Evolutionary conservation across 2,797 vertebrate genomes (phyloP).

Genomic region (Scarus forsteni): DNA sequence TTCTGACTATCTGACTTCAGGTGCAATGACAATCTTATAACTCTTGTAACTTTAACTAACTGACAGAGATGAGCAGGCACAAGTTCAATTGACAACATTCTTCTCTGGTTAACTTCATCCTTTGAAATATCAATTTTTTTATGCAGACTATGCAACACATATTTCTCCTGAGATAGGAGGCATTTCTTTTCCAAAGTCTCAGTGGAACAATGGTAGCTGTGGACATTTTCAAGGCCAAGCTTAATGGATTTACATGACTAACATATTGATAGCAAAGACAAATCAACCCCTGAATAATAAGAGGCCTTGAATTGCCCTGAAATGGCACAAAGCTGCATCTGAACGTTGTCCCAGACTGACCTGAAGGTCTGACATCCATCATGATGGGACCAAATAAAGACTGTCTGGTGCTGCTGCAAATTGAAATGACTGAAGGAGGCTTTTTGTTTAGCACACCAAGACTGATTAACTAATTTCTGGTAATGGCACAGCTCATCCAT

Average conservation of each 20-base stretch:
- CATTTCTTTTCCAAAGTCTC: background rate
- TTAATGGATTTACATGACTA: constrained; percentile 28
- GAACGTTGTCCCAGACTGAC: constrained; percentile 14
- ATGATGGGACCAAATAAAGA: constrained; percentile 49
- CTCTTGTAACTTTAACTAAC: no score
- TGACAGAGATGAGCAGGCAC: no score
- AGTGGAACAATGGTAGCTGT: constrained; percentile 17
- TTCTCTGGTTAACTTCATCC: no score
- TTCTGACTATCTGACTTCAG: no score
- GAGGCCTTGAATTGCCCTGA: constrained; percentile 38
- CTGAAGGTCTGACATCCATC: constrained; percentile 45
- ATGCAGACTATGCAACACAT: constrained; percentile 7
- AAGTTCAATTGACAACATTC: no score
- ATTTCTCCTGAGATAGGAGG: background rate
- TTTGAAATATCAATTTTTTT: background rate
- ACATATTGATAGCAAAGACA: constrained; percentile 43
- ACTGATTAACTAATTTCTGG: constrained; percentile 63
- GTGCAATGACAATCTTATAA: no score
- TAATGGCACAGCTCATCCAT: constrained; percentile 58
- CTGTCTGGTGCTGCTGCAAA: constrained; percentile 46
- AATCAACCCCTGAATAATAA: constrained; percentile 38
- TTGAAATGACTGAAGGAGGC: constrained; percentile 33
- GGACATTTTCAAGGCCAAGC: constrained; percentile 36
- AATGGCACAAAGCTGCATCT: constrained; percentile 14
- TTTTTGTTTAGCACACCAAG: constrained; percentile 46